Conservation (phyloP, 2,888 invertebrate species). For the Rhagonycha fulva region DNA sequence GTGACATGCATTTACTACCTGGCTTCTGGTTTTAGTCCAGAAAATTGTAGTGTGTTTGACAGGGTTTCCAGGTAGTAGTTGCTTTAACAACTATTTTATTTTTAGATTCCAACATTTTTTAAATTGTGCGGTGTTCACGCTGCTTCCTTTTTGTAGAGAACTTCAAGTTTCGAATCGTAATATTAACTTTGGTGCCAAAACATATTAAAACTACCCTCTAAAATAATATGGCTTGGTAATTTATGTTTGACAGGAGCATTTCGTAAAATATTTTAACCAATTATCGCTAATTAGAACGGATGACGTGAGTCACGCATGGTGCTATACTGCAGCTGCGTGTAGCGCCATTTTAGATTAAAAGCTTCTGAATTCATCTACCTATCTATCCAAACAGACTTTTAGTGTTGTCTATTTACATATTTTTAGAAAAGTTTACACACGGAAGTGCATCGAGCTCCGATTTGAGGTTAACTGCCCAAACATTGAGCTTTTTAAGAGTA, state of each 20-base stretch:
- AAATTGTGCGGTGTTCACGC: not conserved
- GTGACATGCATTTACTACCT: not conserved
- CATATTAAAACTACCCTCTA: not conserved
- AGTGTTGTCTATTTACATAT: slow-evolving; percentile 1
- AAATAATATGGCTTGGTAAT: slow-evolving; percentile 12
- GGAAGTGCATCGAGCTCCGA: slow-evolving; percentile 19
- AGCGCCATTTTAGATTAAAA: not conserved
- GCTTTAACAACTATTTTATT: not conserved
- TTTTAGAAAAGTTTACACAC: slow-evolving; percentile 9
- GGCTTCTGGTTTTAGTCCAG: not conserved
- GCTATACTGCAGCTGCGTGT: not conserved
- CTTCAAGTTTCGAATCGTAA: not conserved
- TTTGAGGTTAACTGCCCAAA: slow-evolving; percentile 21
- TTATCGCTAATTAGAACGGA: slow-evolving; percentile 21
- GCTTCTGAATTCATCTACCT: not conserved
- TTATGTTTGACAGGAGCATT: slow-evolving; percentile 15
- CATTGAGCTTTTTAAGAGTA: slow-evolving; percentile 25
- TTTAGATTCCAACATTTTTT: not conserved
- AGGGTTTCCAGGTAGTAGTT: not conserved
- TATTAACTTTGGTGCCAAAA: not conserved
- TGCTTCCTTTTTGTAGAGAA: not conserved
- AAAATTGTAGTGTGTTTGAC: not conserved
- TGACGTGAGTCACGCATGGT: slow-evolving; percentile 21
- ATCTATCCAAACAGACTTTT: not conserved
- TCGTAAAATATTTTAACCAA: slow-evolving; percentile 21